phyloP scores from a whole-genome alignment of 2,888 invertebrate genomes.

The Gymnocheta viridis region DNA sequence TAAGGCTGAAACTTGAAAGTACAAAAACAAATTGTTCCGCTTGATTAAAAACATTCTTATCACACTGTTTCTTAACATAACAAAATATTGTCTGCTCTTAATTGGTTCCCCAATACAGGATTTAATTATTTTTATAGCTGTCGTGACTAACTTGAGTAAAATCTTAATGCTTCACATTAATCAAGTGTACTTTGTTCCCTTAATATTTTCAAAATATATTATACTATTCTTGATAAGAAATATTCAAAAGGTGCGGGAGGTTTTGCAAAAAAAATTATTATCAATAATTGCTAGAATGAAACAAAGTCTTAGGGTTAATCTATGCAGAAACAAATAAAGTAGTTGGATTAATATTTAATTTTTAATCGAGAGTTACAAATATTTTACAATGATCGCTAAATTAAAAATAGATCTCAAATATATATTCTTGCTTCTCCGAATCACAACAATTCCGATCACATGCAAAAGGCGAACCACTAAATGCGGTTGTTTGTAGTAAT shows the following conservation, averaged over 20 bases:
- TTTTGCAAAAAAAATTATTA: not conserved
- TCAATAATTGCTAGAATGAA: not conserved
- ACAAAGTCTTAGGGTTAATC: not conserved
- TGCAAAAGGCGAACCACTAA: too few species aligned
- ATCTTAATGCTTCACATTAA: constrained; percentile 7
- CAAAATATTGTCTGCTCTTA: constrained; percentile 12
- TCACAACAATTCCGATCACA: too few species aligned
- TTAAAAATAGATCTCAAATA: too few species aligned
- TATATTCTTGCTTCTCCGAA: too few species aligned
- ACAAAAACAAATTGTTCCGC: not conserved
- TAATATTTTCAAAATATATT: not conserved
- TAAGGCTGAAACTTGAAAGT: constrained; percentile 7
- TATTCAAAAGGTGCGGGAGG: not conserved
- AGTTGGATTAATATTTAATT: too few species aligned
- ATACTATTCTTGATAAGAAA: constrained; percentile 2
- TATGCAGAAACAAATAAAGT: not conserved
- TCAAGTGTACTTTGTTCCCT: constrained; percentile 33
- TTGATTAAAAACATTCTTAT: constrained; percentile 40
- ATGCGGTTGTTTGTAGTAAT: too few species aligned
- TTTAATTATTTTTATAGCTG: not conserved
- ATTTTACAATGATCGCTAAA: too few species aligned
- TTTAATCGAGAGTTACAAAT: too few species aligned
- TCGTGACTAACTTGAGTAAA: constrained; percentile 22
- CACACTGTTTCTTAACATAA: constrained; percentile 18
- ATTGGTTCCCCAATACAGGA: not conserved